Evolutionary conservation across 2,888 invertebrate genomes (phyloP).

Genomic region (Lathronympha strigana): DNA sequence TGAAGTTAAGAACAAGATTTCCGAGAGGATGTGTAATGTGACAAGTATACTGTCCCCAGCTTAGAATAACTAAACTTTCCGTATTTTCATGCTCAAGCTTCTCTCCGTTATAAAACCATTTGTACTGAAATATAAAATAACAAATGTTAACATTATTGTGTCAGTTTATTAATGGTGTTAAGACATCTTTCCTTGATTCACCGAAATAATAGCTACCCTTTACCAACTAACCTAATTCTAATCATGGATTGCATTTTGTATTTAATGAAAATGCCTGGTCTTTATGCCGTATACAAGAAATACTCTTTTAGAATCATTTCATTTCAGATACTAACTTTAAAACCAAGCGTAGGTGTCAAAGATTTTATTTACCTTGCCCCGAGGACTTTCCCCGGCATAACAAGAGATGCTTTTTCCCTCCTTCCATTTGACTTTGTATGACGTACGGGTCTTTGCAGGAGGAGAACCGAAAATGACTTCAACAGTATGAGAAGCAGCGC

Average conservation of each 20-base stretch:
- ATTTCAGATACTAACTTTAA: no score
- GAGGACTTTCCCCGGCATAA: not conserved
- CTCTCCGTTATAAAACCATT: slow-evolving; percentile 26
- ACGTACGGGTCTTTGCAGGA: not conserved
- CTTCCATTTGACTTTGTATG: slow-evolving; percentile 3
- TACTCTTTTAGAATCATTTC: no score
- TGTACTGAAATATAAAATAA: slow-evolving; percentile 10
- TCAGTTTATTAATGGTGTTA: no score
- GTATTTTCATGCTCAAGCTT: not conserved
- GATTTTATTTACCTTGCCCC: no score
- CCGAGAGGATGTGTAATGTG: slow-evolving; percentile 20
- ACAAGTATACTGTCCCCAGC: slow-evolving; percentile 32
- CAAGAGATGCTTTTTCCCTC: not conserved
- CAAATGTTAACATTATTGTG: no score
- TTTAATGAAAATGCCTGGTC: no score
- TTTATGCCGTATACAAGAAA: no score
- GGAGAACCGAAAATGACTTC: slow-evolving; percentile 19
- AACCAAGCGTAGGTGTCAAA: no score
- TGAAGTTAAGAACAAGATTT: slow-evolving; percentile 15
- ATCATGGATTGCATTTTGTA: no score
- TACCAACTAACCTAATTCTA: no score
- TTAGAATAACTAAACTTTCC: not conserved
- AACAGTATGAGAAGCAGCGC: slow-evolving; percentile 13
- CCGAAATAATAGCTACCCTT: no score
- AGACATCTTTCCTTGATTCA: no score